These are phyloP conservation scores for Antechinus flavipes DNA, from an alignment of 2,113 vertebrate genomes.

Conservation along the genomic window DNA sequence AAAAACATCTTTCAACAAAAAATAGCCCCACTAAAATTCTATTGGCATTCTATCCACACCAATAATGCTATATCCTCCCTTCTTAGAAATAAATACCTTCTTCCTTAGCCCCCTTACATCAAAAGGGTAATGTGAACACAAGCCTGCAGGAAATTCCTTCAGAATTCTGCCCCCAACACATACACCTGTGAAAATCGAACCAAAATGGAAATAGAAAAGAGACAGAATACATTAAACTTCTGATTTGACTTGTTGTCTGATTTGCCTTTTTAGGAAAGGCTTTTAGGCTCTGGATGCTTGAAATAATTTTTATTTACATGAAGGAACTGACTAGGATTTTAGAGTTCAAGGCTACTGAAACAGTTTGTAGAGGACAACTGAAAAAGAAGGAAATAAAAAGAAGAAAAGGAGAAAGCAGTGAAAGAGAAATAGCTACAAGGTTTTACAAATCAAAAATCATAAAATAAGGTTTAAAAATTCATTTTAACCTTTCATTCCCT, in stretches of 20 bases:
- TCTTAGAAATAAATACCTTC: background rate
- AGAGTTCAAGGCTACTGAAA: background rate
- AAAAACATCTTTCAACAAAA: slow-evolving; percentile 20
- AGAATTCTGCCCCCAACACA: slow-evolving; percentile 27
- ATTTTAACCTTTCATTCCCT: background rate
- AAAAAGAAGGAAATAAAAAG: background rate
- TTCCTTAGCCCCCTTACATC: slow-evolving; percentile 28
- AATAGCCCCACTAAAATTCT: slow-evolving; percentile 27
- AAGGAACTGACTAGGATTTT: background rate
- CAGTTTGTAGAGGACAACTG: background rate
- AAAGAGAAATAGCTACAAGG: background rate
- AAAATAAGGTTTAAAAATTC: background rate
- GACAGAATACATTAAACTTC: background rate
- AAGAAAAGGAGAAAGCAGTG: background rate
- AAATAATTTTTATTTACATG: slow-evolving; percentile 6
- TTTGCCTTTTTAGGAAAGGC: background rate
- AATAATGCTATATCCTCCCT: slow-evolving; percentile 6
- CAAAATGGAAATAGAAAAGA: background rate
- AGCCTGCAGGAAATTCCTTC: slow-evolving; percentile 14
- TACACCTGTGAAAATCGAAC: slow-evolving; percentile 8
- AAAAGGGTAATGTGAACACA: slow-evolving; percentile 20
- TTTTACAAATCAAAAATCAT: slow-evolving; percentile 23
- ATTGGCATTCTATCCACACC: slow-evolving; percentile 20
- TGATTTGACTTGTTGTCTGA: background rate
- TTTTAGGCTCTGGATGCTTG: slow-evolving; percentile 8